Evolutionary conservation across 2,113 vertebrate species (phyloP).

Genomic region (Charina bottae): DNA sequence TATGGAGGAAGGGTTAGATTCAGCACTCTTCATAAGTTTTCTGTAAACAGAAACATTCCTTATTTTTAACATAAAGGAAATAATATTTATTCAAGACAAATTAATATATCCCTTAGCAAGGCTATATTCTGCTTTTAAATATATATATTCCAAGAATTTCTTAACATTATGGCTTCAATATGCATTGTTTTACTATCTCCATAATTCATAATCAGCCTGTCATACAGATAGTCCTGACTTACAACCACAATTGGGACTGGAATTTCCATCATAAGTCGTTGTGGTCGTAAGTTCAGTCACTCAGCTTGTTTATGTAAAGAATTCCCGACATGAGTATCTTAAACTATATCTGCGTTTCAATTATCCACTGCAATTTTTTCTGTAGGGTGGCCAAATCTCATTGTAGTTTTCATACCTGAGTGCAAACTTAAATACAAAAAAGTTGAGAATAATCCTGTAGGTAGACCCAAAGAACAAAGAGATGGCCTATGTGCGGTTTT

Average conservation of each 20-base stretch:
- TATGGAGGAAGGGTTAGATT: not conserved
- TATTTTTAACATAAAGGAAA: not conserved
- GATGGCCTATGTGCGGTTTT: not conserved
- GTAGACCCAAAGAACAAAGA: not conserved
- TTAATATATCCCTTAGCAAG: not conserved
- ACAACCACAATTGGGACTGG: too few relatives aligned
- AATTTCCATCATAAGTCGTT: too few relatives aligned
- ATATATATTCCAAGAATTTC: not conserved
- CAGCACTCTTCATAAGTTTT: not conserved
- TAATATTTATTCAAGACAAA: not conserved
- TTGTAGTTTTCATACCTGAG: not conserved
- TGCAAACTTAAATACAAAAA: not conserved
- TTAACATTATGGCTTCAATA: not conserved
- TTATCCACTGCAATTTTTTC: not conserved
- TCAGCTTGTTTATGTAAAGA: not conserved
- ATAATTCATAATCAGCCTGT: not conserved
- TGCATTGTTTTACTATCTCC: not conserved
- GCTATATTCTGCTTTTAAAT: not conserved
- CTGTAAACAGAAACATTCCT: not conserved
- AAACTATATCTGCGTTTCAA: not conserved
- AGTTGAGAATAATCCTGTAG: not conserved
- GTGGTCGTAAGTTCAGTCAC: too few relatives aligned
- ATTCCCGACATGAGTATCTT: not conserved
- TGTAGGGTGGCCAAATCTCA: not conserved
- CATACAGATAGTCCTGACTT: too few relatives aligned